A percentile compares a stretch with the other conserved stretches of the same genome.
Conservation (phyloP, 1,140 invertebrate species). For the Paracyclopina nana region DNA sequence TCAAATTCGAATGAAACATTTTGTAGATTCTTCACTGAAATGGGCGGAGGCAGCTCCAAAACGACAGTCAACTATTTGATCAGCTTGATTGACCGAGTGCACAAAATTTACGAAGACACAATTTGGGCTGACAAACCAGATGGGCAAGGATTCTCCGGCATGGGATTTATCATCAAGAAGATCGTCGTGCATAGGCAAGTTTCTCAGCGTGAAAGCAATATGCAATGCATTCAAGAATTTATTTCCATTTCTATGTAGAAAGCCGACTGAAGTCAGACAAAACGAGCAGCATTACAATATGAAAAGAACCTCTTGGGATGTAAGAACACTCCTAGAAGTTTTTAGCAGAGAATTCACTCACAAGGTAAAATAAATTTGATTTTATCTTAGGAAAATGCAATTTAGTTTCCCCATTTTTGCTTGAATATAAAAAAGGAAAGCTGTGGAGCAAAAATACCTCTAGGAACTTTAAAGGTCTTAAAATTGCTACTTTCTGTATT, state of each 20-base stretch:
- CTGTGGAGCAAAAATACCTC: too few species aligned
- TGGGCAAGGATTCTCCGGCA: slow-evolving; percentile 59
- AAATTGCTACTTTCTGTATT: too few species aligned
- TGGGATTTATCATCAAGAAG: slow-evolving; percentile 93
- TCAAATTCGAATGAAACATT: neutral
- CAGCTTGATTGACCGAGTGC: slow-evolving; percentile 68
- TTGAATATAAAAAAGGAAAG: too few species aligned
- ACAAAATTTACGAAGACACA: slow-evolving; percentile 84
- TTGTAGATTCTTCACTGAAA: slow-evolving; percentile 65
- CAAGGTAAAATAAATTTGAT: too few species aligned
- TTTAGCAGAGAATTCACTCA: slow-evolving; percentile 79
- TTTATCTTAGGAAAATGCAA: too few species aligned
- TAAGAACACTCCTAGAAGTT: slow-evolving; percentile 36
- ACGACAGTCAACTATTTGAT: slow-evolving; percentile 88
- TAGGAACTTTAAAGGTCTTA: too few species aligned
- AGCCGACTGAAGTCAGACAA: slow-evolving; percentile 57
- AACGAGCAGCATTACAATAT: slow-evolving; percentile 85
- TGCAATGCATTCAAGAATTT: too few species aligned
- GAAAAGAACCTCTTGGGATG: slow-evolving; percentile 29
- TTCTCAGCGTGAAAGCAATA: neutral
- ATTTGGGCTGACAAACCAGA: slow-evolving; percentile 60
- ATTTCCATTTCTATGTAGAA: slow-evolving; percentile 22
- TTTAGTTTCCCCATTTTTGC: too few species aligned
- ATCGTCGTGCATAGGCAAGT: slow-evolving; percentile 58
- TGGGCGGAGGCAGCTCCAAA: slow-evolving; percentile 78